Conservation (phyloP, 2,888 invertebrate species). For the Nematopogon swammerdamellus region DNA sequence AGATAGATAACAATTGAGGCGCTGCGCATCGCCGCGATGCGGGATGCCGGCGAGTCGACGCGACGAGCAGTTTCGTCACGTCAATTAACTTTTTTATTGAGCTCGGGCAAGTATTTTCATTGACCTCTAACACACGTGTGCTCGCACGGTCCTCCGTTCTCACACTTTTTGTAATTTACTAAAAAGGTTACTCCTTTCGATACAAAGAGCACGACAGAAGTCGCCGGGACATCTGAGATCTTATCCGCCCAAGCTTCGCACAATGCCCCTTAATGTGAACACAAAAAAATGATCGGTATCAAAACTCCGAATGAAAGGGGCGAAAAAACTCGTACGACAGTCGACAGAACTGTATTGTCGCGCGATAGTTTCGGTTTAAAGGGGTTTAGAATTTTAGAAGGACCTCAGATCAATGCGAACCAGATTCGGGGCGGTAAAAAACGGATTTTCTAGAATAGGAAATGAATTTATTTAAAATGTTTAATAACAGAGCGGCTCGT, state of each 20-base stretch:
- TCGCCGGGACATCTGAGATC: slow-evolving; percentile 49
- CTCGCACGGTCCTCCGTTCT: slow-evolving; percentile 14
- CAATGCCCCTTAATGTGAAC: slow-evolving; percentile 42
- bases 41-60: neutral
- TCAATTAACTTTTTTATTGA: slow-evolving; percentile 3
- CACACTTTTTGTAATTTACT: slow-evolving; percentile 24
- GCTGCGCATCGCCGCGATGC: neutral
- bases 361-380: slow-evolving; percentile 31
- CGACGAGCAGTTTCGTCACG: neutral
- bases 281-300: slow-evolving; percentile 51
- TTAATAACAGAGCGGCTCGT: slow-evolving; percentile 49
- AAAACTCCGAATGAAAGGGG: slow-evolving; percentile 40
- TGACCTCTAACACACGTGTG: slow-evolving; percentile 14
- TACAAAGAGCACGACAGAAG: slow-evolving; percentile 33
- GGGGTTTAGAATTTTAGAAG: slow-evolving; percentile 29
- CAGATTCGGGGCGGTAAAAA: slow-evolving; percentile 40
- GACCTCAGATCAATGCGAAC: slow-evolving; percentile 30
- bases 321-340: slow-evolving; percentile 33
- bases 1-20: neutral
- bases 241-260: slow-evolving; percentile 51
- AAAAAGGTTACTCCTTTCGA: slow-evolving; percentile 42
- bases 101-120: slow-evolving; percentile 10
- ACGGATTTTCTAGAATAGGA: slow-evolving; percentile 24
- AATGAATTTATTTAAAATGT: slow-evolving; percentile 45
- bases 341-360: slow-evolving; percentile 36